Evolutionary conservation across 1,140 invertebrate species (phyloP), one percentile per base, ranked within the genome.

Genomic region (Leptoteleia sp.): DNA sequence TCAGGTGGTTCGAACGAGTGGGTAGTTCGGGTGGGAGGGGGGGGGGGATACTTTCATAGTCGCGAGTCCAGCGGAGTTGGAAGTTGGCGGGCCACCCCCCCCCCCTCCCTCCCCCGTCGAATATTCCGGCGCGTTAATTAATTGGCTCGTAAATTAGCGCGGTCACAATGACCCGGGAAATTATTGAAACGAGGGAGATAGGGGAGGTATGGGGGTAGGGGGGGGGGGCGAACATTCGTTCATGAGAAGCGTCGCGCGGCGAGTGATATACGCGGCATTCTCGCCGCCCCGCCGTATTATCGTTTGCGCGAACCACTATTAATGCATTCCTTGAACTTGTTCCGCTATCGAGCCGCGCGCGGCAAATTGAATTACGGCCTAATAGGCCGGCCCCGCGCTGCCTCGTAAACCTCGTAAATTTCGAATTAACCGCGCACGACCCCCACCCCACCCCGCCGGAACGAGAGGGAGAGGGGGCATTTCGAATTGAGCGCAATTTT

Each of bases 71-170:
- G 54, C 31, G 61, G 45, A 52, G 33, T 59, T 16, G 43, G 38
- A 47, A 72, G n/a, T n/a, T 25, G 22, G 3, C 22, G 22, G 22
- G 6, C 3, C 50, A 40, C 57, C 47, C 27, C 13, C 25, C 16
- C 15, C 27, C 59, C 61, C 45, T 27, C 22, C 54, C 45, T 47
- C 25, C 54, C 31, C 52, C 35, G 37, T 52, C 70, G 42, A 81
- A 79, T 79, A 79, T 79, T 50, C 73, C 59, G 40, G 29, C 73
- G 59, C 72, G 79, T 62, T 88, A 88, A 88, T 88, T 87, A 88
- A 88, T 87, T 84, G 87, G 82, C 79, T 84, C 85, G 85, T 88
- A 88, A 88, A 88, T 88, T 86, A 87, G 73, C 83, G 78, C 67
- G 76, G 37, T 59, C 81, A 88, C 85, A 88, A 88, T 88, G 85